Evolutionary conservation across 2,888 invertebrate species (phyloP).

Genomic region (Agapostemon virescens): DNA sequence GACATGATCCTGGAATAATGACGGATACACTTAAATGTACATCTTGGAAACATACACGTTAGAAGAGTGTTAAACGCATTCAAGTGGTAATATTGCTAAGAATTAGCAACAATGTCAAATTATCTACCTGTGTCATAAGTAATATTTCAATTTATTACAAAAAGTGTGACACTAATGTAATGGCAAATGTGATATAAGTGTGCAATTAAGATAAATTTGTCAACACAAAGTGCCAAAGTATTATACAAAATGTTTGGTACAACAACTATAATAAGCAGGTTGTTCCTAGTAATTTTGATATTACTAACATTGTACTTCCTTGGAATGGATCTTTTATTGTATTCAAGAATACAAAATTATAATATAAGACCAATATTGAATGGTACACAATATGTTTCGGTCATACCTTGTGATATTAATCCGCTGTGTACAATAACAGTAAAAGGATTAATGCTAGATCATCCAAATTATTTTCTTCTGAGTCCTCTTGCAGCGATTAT

Average conservation of each 20-base stretch:
- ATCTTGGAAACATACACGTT: background rate
- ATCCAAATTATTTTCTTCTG: constrained; percentile 91
- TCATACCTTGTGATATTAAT: constrained; percentile 87
- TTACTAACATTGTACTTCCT: constrained; percentile 83
- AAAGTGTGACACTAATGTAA: background rate
- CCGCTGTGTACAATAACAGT: constrained; percentile 91
- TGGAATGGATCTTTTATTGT: constrained; percentile 88
- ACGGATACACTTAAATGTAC: background rate
- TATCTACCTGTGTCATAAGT: background rate
- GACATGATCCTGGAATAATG: constrained; percentile 3
- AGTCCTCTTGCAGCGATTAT: constrained; percentile 89
- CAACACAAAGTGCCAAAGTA: constrained; percentile 26
- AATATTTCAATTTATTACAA: background rate
- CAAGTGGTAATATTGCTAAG: background rate
- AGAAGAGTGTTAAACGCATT: background rate
- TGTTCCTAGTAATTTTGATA: constrained; percentile 83
- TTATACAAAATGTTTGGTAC: constrained; percentile 55
- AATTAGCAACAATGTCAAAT: background rate
- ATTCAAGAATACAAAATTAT: constrained; percentile 87
- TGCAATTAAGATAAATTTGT: background rate
- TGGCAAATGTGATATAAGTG: background rate
- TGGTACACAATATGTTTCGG: constrained; percentile 74
- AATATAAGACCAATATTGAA: constrained; percentile 82
- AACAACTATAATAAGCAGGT: constrained; percentile 50
- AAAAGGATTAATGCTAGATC: constrained; percentile 91